phyloP scores from a whole-genome alignment of 2,113 vertebrate species.

The Peromyscus polionotus region DNA sequence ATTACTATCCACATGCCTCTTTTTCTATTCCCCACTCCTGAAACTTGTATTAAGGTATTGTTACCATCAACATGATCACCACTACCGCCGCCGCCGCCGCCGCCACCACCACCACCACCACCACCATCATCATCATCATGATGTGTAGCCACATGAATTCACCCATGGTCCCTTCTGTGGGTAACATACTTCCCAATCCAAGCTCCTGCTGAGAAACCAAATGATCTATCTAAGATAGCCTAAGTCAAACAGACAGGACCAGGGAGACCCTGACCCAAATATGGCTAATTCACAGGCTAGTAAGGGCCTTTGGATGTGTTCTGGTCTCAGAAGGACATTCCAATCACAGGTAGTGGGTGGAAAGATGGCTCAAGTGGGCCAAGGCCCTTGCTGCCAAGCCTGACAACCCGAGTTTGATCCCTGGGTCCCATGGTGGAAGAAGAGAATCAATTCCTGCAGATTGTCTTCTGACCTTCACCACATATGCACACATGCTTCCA shows the following conservation, averaged over 20 bases:
- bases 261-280: background rate
- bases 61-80: background rate
- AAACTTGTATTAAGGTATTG: background rate
- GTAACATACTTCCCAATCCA: background rate
- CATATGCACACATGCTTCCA: background rate
- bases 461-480: background rate
- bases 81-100: accelerated
- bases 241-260: background rate
- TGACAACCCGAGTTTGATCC: background rate
- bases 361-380: background rate
- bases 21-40: background rate
- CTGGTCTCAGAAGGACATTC: background rate
- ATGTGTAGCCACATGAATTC: background rate
- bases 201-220: constrained; percentile 17
- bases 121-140: background rate
- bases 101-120: background rate
- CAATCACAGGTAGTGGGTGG: background rate
- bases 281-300: background rate
- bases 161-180: background rate
- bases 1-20: background rate
- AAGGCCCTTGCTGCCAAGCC: background rate
- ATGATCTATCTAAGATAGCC: background rate
- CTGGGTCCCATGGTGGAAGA: background rate
- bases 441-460: background rate
- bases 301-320: background rate